Percentiles rank a stretch among this genome's conserved stretches.
Evolutionary conservation across 2,888 invertebrate genomes (phyloP).

Genomic region (Lycophotia porphyrea): DNA sequence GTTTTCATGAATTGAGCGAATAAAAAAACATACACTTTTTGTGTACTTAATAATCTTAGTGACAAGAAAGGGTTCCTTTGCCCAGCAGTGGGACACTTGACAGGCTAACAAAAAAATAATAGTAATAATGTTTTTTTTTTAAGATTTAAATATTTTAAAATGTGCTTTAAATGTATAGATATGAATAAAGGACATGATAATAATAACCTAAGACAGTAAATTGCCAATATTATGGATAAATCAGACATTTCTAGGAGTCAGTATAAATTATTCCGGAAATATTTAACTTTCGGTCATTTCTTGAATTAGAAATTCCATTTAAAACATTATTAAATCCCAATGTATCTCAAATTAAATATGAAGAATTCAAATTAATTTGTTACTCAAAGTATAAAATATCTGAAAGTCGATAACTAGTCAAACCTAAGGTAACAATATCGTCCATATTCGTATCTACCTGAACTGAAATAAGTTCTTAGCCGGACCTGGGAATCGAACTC

Average conservation of each 20-base stretch:
- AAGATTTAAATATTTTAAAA: no score
- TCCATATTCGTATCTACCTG: neutral
- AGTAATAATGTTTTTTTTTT: no score
- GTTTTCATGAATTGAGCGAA: neutral
- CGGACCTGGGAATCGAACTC: neutral
- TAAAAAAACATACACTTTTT: neutral
- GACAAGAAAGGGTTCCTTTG: neutral
- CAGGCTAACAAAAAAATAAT: neutral
- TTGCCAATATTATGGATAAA: neutral
- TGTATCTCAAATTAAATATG: neutral
- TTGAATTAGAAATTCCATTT: slow-evolving; percentile 1
- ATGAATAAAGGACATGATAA: no score
- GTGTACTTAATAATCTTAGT: neutral
- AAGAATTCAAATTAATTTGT: neutral
- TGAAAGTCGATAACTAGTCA: neutral
- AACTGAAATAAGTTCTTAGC: neutral
- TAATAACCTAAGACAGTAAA: neutral
- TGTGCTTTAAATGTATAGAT: no score
- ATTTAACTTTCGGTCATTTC: slow-evolving; percentile 1
- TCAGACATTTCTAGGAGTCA: neutral
- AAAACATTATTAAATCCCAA: neutral
- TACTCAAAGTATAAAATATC: neutral
- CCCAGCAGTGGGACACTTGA: neutral
- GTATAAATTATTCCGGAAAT: neutral
- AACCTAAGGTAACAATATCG: neutral